Evolutionary conservation across 2,888 invertebrate genomes (phyloP), one percentile per base, ranked within the genome.

Genomic region (Cacoxenus indagator): DNA sequence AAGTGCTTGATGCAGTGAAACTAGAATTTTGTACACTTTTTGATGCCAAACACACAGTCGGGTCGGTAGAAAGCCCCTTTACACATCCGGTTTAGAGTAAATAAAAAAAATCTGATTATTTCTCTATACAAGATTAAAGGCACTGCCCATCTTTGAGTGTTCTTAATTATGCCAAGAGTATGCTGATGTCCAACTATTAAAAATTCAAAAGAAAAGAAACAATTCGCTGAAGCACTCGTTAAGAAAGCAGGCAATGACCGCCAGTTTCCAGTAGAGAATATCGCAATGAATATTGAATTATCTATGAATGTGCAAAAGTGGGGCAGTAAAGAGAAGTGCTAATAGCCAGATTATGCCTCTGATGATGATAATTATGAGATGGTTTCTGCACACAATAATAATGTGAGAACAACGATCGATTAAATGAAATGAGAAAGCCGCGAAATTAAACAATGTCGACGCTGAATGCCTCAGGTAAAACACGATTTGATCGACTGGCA

Each of bases 331-430:
- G 61, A 68, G 73, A 67, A 37, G 51, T 62, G 76, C 73, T 81
- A 81, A 83, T 83, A 78, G 83, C 71, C 70, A 78, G 80, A 83
- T 81, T 81, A 83, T 83, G 74, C 73, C 69, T 6, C 26, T 68
- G 59, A 24, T 37, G 54, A 59, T 54, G 27, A 26, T 66, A 65
- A 77, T 81, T 83, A 81, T 74, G 48, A 48, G 48, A n/a, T 48
- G n/a, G 17, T 14, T 48, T 37, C 2, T 37, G 14, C 37, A 17
- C 22, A 19, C 9, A 51, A 51, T 22, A 51, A 51, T 51, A 51
- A 51, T 51, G 22, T 19, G 27, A 4, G 26, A 54, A 27, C 3
- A 6, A 51, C 8, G 17, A 6, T n/a, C 51, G 22, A 55, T 55
- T 14, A 24, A 55, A 55, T 55, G 55, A 26, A 55, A 82, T 78